Base-by-base conservation (phyloP, 2,797 vertebrate species). In the Lithobates pipiens region DNA sequence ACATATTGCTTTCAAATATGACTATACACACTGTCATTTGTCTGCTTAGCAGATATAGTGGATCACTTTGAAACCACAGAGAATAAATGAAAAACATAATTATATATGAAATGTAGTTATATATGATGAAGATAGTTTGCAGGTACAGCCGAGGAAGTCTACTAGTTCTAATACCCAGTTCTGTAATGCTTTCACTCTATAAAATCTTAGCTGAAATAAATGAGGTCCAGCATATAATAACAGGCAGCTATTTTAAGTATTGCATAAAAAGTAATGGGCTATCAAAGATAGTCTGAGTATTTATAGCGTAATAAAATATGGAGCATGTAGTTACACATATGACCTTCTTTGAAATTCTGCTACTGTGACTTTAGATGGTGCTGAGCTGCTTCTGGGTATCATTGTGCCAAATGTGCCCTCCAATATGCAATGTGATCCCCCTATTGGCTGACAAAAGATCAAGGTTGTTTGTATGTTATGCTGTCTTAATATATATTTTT, bases 51-150 rank as follows among this genome's bases (percentile, higher is more conserved):
- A 61, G 50, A 36, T 81, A 72, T 34, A 36, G 68, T 71, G 69
- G 79, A 81, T 81, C 79, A 81, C 69, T 81, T 72, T 81, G 46
- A 72, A 81, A 81, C 79, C 79, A 61, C 79, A 81, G 79, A 69
- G 61, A 72, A 81, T 81, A 69, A 54, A 71, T 61, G 54, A 61
- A 61, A 61, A 61, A 18, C 54, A 61, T 61, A 61, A 61, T 61
- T 2, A 21, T 23, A 61, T 61, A 61, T 61, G 54, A n/a, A 61
- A 61, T 61, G n/a, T 61, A 18, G 54, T 61, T 61, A 23, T 5
- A 23, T 61, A 23, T 61, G 54, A 61, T 61, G 54, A 61, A 61
- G 54, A 61, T 61, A 23, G 54, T 61, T 61, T 61, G 23, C 54
- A 61, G 54, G 50, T 54, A 54, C 13, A 61, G 5, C 6, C 1